phyloP scores from a whole-genome alignment of 2,113 vertebrate genomes.

The Nicator chloris region DNA sequence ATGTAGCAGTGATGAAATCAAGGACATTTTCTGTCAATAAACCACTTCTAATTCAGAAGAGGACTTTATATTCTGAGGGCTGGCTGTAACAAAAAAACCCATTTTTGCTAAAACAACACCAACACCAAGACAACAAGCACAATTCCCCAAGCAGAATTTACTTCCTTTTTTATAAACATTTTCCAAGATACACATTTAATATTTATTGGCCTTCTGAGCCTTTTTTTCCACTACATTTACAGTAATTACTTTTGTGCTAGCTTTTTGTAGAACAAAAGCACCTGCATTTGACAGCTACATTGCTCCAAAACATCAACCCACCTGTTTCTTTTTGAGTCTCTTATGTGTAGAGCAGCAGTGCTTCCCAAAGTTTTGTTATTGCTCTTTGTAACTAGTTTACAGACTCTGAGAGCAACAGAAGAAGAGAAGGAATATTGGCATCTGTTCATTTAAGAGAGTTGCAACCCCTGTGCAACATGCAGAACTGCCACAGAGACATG shows the following conservation, averaged over 20 bases:
- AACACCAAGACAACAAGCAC: neutral
- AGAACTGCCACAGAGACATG: neutral
- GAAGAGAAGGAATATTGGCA: neutral
- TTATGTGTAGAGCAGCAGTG: neutral
- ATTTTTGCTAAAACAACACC: neutral
- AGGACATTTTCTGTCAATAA: neutral
- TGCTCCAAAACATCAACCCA: neutral
- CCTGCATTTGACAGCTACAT: neutral
- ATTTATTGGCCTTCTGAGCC: neutral
- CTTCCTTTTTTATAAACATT: neutral
- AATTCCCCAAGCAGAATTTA: neutral
- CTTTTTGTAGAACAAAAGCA: neutral
- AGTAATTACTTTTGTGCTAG: neutral
- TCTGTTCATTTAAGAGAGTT: neutral
- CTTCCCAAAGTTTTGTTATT: neutral
- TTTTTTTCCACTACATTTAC: neutral
- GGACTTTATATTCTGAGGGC: neutral
- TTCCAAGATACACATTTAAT: neutral
- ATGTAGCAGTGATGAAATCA: neutral
- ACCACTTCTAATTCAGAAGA: neutral
- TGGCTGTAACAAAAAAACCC: neutral
- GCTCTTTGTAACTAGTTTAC: neutral
- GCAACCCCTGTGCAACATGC: neutral
- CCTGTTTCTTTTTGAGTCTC: neutral
- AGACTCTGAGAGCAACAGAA: neutral